Percentiles rank a stretch among this genome's conserved stretches.
phyloP scores from a whole-genome alignment of 2,888 invertebrate genomes.

The Eulithis prunata region DNA sequence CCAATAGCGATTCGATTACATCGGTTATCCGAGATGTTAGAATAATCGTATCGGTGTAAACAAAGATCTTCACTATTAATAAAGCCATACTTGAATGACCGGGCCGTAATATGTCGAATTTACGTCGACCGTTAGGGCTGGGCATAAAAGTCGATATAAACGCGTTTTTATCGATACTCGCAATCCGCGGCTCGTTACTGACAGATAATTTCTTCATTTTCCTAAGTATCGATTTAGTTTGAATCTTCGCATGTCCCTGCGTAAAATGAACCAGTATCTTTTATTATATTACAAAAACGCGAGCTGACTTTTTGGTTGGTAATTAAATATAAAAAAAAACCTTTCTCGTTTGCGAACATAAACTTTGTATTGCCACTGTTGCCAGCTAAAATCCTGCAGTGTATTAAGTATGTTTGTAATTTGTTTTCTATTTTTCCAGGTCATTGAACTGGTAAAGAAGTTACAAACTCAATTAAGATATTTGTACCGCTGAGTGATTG shows the following conservation, averaged over 20 bases:
- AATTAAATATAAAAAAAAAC: slow-evolving; percentile 50
- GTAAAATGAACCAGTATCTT: slow-evolving; percentile 56
- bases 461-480: slow-evolving; percentile 55
- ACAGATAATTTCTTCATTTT: slow-evolving; percentile 75
- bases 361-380: slow-evolving; percentile 9
- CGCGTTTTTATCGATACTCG: slow-evolving; percentile 71
- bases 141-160: slow-evolving; percentile 72
- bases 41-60: slow-evolving; percentile 56
- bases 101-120: slow-evolving; percentile 66
- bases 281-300: slow-evolving; percentile 47
- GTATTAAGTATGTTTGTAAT: slow-evolving; percentile 29
- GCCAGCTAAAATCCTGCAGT: not conserved
- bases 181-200: slow-evolving; percentile 66
- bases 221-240: slow-evolving; percentile 48
- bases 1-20: slow-evolving; percentile 53
- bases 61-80: slow-evolving; percentile 68
- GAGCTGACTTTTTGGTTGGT: slow-evolving; percentile 31
- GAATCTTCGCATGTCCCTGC: slow-evolving; percentile 43
- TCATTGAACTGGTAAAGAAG: slow-evolving; percentile 45
- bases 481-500: slow-evolving; percentile 52
- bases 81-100: slow-evolving; percentile 62
- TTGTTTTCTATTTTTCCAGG: slow-evolving; percentile 42
- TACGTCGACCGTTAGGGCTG: slow-evolving; percentile 66
- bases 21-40: slow-evolving; percentile 56
- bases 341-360: slow-evolving; percentile 41